These are phyloP conservation scores for Megaceryle alcyon DNA, from an alignment of 2,797 vertebrate species.

Conservation along the genomic window DNA sequence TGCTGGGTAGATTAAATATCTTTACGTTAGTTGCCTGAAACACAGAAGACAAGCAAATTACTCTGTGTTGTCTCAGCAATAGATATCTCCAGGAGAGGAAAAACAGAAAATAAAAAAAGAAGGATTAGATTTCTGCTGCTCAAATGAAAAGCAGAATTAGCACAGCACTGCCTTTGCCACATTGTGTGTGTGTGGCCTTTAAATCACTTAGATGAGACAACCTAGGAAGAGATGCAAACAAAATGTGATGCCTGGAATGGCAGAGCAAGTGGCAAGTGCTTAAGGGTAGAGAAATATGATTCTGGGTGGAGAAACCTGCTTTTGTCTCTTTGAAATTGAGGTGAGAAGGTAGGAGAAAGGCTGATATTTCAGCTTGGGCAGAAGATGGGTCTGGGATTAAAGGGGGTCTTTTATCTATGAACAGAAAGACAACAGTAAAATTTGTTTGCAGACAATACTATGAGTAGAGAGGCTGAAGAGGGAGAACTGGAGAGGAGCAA, in stretches of 20 bases:
- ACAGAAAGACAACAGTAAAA: background rate
- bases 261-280: background rate
- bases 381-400: background rate
- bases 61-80: background rate
- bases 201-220: background rate
- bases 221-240: background rate
- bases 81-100: background rate
- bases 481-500: background rate
- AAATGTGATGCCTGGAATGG: background rate
- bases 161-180: background rate
- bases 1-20: background rate
- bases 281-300: background rate
- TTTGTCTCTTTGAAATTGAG: background rate
- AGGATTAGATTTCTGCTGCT: background rate
- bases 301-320: background rate
- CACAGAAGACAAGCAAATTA: background rate
- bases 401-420: background rate
- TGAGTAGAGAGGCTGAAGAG: background rate
- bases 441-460: background rate
- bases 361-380: background rate
- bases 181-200: background rate
- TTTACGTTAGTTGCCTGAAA: background rate
- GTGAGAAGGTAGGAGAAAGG: background rate
- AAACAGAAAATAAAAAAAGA: background rate
- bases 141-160: background rate